These are phyloP conservation scores for Syrphus vitripennis DNA, from an alignment of 2,888 invertebrate species.

Conservation along the genomic window DNA sequence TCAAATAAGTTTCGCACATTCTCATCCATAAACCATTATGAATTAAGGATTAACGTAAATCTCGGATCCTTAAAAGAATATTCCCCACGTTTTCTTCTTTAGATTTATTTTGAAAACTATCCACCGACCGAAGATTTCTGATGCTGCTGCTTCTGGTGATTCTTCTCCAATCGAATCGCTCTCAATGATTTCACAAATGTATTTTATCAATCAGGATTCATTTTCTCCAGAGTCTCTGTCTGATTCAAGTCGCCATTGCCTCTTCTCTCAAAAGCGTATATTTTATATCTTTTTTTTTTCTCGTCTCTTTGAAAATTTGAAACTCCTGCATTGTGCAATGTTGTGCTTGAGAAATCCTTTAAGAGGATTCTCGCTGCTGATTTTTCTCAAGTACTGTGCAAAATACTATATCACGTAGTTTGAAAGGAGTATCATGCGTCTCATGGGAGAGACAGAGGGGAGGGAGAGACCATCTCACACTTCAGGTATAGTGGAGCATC, in stretches of 20 bases:
- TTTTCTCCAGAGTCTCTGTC: conserved; percentile 15
- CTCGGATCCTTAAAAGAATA: background rate
- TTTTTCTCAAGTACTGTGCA: background rate
- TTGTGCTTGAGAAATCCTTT: conserved; percentile 25
- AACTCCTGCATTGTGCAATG: conserved; percentile 35
- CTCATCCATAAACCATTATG: background rate
- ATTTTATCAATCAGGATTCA: conserved; percentile 41
- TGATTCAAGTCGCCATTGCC: conserved; percentile 11
- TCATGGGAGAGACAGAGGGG: background rate
- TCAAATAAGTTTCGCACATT: background rate
- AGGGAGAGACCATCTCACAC: background rate
- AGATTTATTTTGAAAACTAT: conserved; percentile 16
- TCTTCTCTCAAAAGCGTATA: background rate
- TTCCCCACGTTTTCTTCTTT: background rate
- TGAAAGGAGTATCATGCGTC: conserved; percentile 29
- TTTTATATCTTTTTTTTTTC: background rate
- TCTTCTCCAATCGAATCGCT: background rate
- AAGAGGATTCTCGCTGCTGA: conserved; percentile 22
- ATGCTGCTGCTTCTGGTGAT: background rate
- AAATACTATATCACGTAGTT: conserved; percentile 29
- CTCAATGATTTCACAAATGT: background rate
- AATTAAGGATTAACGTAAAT: conserved; percentile 15
- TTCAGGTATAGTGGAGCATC: background rate
- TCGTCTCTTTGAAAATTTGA: background rate
- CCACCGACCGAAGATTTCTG: too few relatives aligned